These are phyloP conservation scores for Hystrix brachyura DNA, from an alignment of 2,113 vertebrate species.

Conservation along the genomic window DNA sequence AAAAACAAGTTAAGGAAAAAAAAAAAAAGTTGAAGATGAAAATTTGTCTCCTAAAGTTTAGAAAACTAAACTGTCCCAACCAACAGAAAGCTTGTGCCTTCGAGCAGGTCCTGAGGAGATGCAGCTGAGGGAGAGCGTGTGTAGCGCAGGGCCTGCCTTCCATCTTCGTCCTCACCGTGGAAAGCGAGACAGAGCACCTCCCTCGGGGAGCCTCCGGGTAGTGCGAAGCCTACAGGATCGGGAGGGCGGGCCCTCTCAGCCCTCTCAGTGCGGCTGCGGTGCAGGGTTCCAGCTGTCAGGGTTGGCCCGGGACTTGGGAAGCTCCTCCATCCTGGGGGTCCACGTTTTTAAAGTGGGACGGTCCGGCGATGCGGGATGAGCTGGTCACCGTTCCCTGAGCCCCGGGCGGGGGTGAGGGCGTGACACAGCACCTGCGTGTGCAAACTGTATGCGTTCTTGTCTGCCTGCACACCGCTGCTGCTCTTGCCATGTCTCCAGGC, in stretches of 20 bases:
- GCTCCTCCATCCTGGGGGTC: not conserved
- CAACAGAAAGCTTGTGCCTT: not conserved
- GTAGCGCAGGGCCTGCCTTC: not conserved
- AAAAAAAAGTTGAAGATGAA: slow-evolving; percentile 21
- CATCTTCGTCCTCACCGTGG: too few relatives aligned
- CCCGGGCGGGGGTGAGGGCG: not conserved
- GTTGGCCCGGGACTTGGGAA: not conserved
- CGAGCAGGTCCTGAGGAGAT: not conserved
- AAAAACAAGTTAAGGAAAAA: not conserved
- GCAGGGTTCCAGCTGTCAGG: not conserved
- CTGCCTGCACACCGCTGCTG: not conserved
- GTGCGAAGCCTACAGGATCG: not conserved
- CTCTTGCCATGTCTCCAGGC: not conserved
- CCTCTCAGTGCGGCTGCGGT: too few relatives aligned
- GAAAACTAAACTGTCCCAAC: not conserved
- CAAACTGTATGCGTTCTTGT: not conserved
- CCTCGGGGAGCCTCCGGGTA: not conserved
- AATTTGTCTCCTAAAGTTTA: not conserved
- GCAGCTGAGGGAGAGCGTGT: not conserved
- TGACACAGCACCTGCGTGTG: not conserved
- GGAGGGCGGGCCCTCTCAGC: too few relatives aligned
- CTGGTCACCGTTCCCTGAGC: not conserved
- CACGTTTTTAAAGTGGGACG: not conserved
- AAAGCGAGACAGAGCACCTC: not conserved
- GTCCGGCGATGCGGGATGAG: not conserved